phyloP scores from a whole-genome alignment of 64 coral and sea anemone species.

The Montipora efflorescens region DNA sequence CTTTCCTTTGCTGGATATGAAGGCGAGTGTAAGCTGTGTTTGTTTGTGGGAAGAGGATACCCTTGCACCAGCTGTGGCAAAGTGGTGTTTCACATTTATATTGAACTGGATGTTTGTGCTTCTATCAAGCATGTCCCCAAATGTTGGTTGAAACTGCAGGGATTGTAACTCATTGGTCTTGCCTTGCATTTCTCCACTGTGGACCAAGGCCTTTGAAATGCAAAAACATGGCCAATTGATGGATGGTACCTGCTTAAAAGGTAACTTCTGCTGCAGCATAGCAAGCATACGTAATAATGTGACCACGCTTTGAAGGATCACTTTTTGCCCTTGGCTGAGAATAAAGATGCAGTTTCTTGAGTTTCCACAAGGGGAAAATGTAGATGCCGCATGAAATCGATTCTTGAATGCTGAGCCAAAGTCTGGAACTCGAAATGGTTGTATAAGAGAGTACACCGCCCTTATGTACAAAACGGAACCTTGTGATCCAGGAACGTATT shows the following conservation, averaged over 20 bases:
- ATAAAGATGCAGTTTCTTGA: constrained; percentile 27
- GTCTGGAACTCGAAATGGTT: neutral
- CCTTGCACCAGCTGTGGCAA: neutral
- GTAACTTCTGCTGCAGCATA: constrained; percentile 38
- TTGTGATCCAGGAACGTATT: constrained; percentile 54
- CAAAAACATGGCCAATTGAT: constrained; percentile 67
- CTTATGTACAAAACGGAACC: constrained; percentile 55
- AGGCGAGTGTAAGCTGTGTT: neutral
- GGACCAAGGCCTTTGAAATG: constrained; percentile 63
- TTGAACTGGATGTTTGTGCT: constrained; percentile 64
- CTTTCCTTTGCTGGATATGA: neutral
- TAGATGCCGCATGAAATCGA: constrained; percentile 39
- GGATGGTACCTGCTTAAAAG: constrained; percentile 21
- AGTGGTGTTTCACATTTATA: constrained; percentile 53
- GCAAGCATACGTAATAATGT: constrained; percentile 27
- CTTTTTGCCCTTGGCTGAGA: constrained; percentile 28
- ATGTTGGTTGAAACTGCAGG: constrained; percentile 52
- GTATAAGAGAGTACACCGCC: constrained; percentile 17
- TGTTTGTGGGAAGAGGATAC: neutral
- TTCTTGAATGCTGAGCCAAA: constrained; percentile 25
- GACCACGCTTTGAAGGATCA: constrained; percentile 22
- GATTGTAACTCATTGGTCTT: constrained; percentile 64
- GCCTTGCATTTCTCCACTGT: constrained; percentile 70
- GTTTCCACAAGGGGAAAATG: constrained; percentile 21
- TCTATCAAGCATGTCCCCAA: constrained; percentile 66